A percentile compares a stretch with the other conserved stretches of the same genome.
Evolutionary conservation across 2,113 vertebrate species (phyloP).

Genomic region (Glaucidium brasilianum): DNA sequence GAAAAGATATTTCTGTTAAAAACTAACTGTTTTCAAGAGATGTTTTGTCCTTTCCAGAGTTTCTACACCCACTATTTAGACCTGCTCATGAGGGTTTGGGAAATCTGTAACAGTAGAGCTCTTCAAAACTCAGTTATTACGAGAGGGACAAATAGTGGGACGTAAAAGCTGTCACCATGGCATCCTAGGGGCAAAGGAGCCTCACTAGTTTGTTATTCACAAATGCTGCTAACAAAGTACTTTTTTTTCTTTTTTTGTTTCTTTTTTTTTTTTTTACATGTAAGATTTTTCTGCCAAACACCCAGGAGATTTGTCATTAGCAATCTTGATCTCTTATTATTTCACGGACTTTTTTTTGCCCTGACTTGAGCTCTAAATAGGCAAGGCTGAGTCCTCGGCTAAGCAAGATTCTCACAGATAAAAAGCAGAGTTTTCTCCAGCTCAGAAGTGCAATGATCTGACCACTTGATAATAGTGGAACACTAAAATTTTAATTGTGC

Average conservation of each 20-base stretch:
- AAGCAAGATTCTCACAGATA: not conserved
- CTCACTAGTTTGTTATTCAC: constrained; percentile 14
- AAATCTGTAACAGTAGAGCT: not conserved
- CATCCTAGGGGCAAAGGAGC: not conserved
- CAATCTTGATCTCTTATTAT: not conserved
- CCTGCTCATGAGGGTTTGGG: not conserved
- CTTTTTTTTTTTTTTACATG: not conserved
- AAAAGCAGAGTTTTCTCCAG: not conserved
- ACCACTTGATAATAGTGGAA: not conserved
- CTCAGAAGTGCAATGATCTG: not conserved
- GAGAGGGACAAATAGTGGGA: not conserved
- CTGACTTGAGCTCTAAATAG: not conserved
- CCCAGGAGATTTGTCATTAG: not conserved
- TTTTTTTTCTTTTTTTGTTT: not conserved
- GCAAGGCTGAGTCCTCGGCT: not conserved
- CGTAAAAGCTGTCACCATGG: not conserved
- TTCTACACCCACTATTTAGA: not conserved
- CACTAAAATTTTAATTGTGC: not conserved
- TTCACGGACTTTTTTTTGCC: not conserved
- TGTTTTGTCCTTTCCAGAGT: not conserved
- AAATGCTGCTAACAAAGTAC: not conserved
- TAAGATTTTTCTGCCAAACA: not conserved
- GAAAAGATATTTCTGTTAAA: no score
- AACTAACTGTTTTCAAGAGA: not conserved
- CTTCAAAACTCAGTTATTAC: constrained; percentile 19